phyloP scores from a whole-genome alignment of 2,797 vertebrate species.

The Dicrostonyx torquatus region DNA sequence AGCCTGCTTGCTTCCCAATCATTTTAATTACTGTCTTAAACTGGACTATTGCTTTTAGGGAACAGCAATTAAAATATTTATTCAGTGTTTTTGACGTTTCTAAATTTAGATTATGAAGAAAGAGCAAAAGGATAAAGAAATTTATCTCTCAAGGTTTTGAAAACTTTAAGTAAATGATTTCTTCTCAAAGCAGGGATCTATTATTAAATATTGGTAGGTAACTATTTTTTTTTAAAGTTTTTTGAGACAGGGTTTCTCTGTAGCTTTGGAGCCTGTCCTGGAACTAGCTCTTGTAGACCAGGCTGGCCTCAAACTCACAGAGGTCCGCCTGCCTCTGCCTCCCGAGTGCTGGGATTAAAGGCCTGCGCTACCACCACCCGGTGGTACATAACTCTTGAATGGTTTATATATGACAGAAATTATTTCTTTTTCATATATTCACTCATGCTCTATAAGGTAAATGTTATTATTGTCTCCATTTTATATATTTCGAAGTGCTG shows the following conservation, averaged over 20 bases:
- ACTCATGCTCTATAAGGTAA: neutral
- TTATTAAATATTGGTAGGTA: neutral
- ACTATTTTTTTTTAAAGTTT: no score
- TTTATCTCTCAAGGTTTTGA: neutral
- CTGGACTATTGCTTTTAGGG: constrained; percentile 17
- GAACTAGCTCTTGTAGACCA: no score
- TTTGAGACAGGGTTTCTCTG: no score
- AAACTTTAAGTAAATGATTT: constrained; percentile 10
- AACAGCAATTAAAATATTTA: constrained; percentile 20
- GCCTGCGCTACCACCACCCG: no score
- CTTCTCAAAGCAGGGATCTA: neutral
- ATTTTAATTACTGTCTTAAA: constrained; percentile 19
- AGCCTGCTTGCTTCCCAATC: neutral
- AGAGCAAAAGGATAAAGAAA: constrained; percentile 8
- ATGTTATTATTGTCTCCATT: neutral
- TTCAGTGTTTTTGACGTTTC: neutral
- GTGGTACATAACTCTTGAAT: neutral
- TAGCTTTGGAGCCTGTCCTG: no score
- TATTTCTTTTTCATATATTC: neutral
- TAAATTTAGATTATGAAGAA: constrained; percentile 59
- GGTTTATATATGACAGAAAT: neutral
- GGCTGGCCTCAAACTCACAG: no score
- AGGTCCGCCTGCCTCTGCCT: no score
- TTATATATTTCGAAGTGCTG: neutral
- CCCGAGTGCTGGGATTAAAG: no score